These are phyloP conservation scores for Orchesella flavescens DNA, from an alignment of 2,888 invertebrate genomes.

Conservation along the genomic window DNA sequence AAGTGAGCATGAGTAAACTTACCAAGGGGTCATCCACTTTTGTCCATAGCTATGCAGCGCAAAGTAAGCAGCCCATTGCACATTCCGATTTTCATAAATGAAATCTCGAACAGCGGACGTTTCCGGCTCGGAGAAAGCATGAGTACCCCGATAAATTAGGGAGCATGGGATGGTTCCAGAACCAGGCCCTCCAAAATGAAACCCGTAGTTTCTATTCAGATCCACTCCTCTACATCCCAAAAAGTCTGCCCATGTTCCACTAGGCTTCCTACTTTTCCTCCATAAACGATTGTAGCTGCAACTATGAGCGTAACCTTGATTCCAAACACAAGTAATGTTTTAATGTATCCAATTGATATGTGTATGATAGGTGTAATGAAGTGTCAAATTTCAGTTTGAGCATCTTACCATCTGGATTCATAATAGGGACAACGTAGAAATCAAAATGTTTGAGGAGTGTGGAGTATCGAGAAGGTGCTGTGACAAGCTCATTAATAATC, in stretches of 20 bases:
- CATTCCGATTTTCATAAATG: slow-evolving; percentile 40
- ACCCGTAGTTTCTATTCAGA: slow-evolving; percentile 90
- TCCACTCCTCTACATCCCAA: slow-evolving; percentile 83
- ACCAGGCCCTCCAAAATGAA: slow-evolving; percentile 84
- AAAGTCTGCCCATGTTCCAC: slow-evolving; percentile 72
- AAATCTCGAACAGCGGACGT: slow-evolving; percentile 78
- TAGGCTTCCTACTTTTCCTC: slow-evolving; percentile 75
- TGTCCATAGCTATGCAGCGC: slow-evolving; percentile 87
- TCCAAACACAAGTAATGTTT: too few relatives aligned
- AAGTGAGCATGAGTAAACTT: too few relatives aligned
- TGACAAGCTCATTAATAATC: slow-evolving; percentile 52
- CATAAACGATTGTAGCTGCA: slow-evolving; percentile 83
- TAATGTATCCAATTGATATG: too few relatives aligned
- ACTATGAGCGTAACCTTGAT: slow-evolving; percentile 36
- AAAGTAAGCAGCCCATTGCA: slow-evolving; percentile 77
- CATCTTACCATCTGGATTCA: slow-evolving; percentile 39
- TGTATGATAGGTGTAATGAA: too few relatives aligned
- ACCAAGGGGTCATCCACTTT: slow-evolving; percentile 88
- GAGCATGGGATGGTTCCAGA: slow-evolving; percentile 73
- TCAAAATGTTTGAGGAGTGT: slow-evolving; percentile 41
- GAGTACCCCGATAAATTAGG: slow-evolving; percentile 74
- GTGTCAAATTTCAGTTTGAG: too few relatives aligned
- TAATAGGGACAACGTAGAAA: slow-evolving; percentile 45
- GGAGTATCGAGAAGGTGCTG: slow-evolving; percentile 34
- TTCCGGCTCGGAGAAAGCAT: slow-evolving; percentile 81